Evolutionary conservation across 2,888 invertebrate genomes (phyloP).

Genomic region (Tachina grossa): DNA sequence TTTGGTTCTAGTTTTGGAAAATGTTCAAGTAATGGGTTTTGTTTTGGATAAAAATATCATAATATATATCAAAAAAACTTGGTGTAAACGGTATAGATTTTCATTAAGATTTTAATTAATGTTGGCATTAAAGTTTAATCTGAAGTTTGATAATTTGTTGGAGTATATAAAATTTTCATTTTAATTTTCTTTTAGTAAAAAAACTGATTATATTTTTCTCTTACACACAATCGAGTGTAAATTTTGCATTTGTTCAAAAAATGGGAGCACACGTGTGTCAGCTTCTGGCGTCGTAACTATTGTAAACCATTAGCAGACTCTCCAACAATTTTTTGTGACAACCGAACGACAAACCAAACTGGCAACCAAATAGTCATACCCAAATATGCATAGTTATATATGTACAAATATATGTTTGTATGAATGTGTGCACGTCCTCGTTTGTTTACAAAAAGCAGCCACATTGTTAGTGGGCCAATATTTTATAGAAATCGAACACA

Average conservation of each 20-base stretch:
- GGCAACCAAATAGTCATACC: slow-evolving; percentile 26
- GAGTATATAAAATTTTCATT: too few species aligned
- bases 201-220: neutral
- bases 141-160: too few species aligned
- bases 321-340: slow-evolving; percentile 16
- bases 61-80: too few species aligned
- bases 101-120: too few species aligned
- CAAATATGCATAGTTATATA: neutral
- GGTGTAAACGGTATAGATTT: too few species aligned
- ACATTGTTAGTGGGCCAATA: slow-evolving; percentile 50
- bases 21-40: too few species aligned
- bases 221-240: neutral
- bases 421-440: neutral
- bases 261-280: slow-evolving; percentile 26
- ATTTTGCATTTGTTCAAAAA: neutral
- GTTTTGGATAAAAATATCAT: too few species aligned
- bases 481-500: neutral
- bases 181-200: too few species aligned
- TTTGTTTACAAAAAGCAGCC: slow-evolving; percentile 15
- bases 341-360: neutral
- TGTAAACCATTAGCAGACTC: slow-evolving; percentile 35
- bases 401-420: too few species aligned
- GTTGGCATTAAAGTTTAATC: too few species aligned
- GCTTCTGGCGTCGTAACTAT: slow-evolving; percentile 33
- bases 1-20: too few species aligned